phyloP scores from a whole-genome alignment of 2,888 invertebrate genomes.

The Busseola fusca region DNA sequence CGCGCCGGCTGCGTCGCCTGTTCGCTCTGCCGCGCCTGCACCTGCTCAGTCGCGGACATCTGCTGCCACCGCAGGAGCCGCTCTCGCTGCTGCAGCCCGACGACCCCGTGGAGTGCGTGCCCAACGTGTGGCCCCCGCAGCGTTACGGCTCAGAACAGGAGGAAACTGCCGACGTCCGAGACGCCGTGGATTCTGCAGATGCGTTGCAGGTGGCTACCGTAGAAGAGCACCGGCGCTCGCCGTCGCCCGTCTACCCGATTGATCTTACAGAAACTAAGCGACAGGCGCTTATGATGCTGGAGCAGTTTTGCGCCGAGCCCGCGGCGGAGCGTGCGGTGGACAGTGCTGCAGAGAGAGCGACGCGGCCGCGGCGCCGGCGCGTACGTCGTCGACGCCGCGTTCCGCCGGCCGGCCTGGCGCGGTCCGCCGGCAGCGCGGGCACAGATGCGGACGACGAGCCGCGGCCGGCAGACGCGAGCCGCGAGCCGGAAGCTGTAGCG shows the following conservation, averaged over 20 bases:
- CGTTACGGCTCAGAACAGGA: not conserved
- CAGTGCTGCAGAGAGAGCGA: not conserved
- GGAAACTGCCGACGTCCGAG: not conserved
- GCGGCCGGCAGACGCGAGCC: not conserved
- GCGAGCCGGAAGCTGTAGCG: not conserved
- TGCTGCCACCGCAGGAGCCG: constrained; percentile 78
- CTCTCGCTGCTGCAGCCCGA: constrained; percentile 72
- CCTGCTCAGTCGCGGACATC: constrained; percentile 68
- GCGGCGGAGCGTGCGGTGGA: constrained; percentile 8
- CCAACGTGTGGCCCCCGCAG: not conserved
- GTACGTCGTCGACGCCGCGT: constrained; percentile 37
- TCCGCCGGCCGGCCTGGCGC: constrained; percentile 1
- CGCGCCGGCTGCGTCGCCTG: constrained; percentile 69
- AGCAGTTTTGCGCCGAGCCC: constrained; percentile 27
- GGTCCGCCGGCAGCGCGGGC: not conserved
- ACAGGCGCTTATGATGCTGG: constrained; percentile 59
- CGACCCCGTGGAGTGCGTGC: constrained; percentile 73
- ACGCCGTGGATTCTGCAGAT: not conserved
- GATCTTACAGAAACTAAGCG: constrained; percentile 59
- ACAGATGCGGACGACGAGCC: not conserved
- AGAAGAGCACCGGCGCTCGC: constrained; percentile 10
- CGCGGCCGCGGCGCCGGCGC: constrained; percentile 26
- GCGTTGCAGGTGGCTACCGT: not conserved
- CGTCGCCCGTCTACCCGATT: constrained; percentile 14
- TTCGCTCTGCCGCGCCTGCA: constrained; percentile 66